These are phyloP conservation scores for Daktulosphaira vitifoliae DNA, from an alignment of 1,140 invertebrate genomes.

Conservation along the genomic window DNA sequence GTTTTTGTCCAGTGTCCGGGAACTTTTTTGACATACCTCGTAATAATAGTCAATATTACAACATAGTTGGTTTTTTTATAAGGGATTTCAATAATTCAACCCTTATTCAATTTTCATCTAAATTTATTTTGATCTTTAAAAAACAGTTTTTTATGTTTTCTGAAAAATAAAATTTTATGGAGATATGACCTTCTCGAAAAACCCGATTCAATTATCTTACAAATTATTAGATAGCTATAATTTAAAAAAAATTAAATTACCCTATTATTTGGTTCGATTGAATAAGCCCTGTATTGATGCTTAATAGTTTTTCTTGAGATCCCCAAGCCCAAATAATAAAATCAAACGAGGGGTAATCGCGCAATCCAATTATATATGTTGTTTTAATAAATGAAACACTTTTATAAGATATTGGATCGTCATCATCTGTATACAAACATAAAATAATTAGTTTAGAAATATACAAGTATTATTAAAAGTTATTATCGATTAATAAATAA, in stretches of 20 bases:
- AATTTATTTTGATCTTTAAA: too few relatives aligned
- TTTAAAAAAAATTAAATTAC: not conserved
- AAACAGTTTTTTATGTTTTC: too few relatives aligned
- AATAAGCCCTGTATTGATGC: constrained; percentile 1
- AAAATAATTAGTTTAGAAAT: not conserved
- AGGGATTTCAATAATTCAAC: too few relatives aligned
- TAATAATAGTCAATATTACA: too few relatives aligned
- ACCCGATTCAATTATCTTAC: too few relatives aligned
- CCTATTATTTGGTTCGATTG: not conserved
- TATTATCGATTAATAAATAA: not conserved
- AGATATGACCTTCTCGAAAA: too few relatives aligned
- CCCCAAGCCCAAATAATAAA: constrained; percentile 20
- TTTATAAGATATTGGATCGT: not conserved
- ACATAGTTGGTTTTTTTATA: too few relatives aligned
- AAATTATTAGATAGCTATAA: too few relatives aligned
- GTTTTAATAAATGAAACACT: not conserved
- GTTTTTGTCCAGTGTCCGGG: too few relatives aligned
- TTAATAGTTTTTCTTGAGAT: constrained; percentile 10
- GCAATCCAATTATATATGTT: constrained; percentile 19
- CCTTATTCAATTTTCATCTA: too few relatives aligned
- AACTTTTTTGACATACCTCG: too few relatives aligned
- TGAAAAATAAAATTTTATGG: too few relatives aligned
- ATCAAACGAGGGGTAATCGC: constrained; percentile 14
- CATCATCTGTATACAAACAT: not conserved
- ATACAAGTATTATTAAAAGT: not conserved